Percentiles rank a stretch among this genome's conserved stretches.
phyloP scores from a whole-genome alignment of 2,113 vertebrate genomes.

The Alligator sinensis region DNA sequence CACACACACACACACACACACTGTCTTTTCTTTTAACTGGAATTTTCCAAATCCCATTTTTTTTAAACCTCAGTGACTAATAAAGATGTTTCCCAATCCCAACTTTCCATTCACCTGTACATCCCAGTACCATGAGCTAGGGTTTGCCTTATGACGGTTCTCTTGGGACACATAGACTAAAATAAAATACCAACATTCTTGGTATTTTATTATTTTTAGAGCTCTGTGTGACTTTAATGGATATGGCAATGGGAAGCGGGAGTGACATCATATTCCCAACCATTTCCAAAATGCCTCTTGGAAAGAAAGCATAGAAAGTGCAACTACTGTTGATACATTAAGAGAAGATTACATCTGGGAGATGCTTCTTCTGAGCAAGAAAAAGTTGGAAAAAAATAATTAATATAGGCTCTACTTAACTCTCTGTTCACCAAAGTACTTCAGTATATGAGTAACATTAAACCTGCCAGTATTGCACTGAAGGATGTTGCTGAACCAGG shows the following conservation, averaged over 20 bases:
- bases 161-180: constrained; percentile 67
- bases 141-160: constrained; percentile 58
- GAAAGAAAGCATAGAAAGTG: not conserved
- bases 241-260: constrained; percentile 33
- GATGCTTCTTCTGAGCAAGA: not conserved
- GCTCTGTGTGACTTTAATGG: constrained; percentile 41
- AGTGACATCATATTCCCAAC: constrained; percentile 19
- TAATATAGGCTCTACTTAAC: not conserved
- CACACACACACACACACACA: constrained; percentile 67
- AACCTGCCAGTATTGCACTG: not conserved
- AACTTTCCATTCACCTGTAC: constrained; percentile 9
- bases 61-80: constrained; percentile 59
- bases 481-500: not conserved
- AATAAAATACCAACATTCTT: constrained; percentile 49
- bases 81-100: constrained; percentile 56
- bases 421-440: not conserved
- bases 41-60: constrained; percentile 72
- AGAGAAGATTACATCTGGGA: not conserved
- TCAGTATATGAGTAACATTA: not conserved
- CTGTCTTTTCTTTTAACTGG: constrained; percentile 56
- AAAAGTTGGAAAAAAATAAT: not conserved
- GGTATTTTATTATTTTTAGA: constrained; percentile 59
- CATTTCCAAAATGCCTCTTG: constrained; percentile 35
- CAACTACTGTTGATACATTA: not conserved
- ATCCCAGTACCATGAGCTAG: constrained; percentile 54